Evolutionary conservation across 2,888 invertebrate species (phyloP).

Genomic region (Cheiracanthium punctorium): DNA sequence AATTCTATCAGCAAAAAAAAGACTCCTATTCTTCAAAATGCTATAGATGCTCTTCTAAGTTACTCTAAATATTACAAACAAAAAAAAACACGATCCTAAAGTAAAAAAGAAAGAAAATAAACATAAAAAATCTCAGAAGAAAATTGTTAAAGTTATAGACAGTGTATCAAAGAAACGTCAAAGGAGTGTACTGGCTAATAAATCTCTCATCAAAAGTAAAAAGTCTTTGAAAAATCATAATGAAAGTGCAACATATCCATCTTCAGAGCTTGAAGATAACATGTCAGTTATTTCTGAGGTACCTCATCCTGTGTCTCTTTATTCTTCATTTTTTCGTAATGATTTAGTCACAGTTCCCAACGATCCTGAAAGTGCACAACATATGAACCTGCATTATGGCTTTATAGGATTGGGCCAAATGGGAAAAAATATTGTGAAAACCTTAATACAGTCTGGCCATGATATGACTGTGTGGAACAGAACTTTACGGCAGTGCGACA

Average conservation of each 20-base stretch:
- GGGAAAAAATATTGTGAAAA: constrained; percentile 96
- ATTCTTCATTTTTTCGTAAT: no score
- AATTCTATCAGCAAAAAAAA: constrained; percentile 84
- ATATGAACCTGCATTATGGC: constrained; percentile 91
- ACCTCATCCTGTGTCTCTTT: no score
- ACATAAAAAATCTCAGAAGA: not conserved
- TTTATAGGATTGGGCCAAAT: constrained; percentile 96
- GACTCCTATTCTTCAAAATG: constrained; percentile 75
- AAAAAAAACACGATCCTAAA: not conserved
- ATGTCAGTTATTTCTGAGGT: no score
- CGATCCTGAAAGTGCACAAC: constrained; percentile 86
- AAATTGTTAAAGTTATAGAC: not conserved
- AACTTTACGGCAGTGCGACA: constrained; percentile 90
- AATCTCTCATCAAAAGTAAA: not conserved
- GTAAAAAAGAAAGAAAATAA: not conserved
- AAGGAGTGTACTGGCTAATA: not conserved
- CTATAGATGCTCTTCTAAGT: not conserved
- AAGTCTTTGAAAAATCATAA: no score
- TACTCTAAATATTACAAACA: not conserved
- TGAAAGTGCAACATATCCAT: no score
- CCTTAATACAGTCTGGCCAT: constrained; percentile 94
- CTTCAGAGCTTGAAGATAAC: no score
- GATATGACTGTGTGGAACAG: constrained; percentile 93
- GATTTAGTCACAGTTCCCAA: no score
- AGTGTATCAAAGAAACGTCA: not conserved